phyloP scores from a whole-genome alignment of 2,113 vertebrate genomes.

The Gallinago paraguaiae region DNA sequence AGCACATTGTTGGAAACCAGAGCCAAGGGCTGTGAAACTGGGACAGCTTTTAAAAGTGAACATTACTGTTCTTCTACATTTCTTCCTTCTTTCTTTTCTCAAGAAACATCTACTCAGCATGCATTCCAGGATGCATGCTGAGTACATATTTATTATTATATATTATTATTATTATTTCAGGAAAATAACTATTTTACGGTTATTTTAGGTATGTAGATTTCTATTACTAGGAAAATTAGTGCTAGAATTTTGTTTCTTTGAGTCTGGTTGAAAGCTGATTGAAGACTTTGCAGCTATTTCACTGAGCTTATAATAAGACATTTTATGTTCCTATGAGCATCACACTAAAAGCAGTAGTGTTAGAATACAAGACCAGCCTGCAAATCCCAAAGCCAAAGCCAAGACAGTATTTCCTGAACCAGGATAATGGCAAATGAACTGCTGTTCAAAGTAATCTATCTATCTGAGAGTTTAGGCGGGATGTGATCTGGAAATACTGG shows the following conservation, averaged over 20 bases:
- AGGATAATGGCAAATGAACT: background rate
- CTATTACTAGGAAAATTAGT: constrained; percentile 4
- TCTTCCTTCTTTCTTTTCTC: background rate
- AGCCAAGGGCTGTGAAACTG: constrained; percentile 9
- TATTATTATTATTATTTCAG: background rate
- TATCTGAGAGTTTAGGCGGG: background rate
- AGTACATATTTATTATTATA: background rate
- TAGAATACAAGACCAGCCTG: background rate
- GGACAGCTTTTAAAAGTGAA: background rate
- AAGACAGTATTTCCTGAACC: background rate
- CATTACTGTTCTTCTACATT: background rate
- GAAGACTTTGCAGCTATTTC: background rate
- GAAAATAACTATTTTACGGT: background rate
- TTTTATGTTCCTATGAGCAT: background rate
- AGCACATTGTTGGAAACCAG: background rate
- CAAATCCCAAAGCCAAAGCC: constrained; percentile 23
- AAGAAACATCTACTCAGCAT: background rate
- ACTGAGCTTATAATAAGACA: background rate
- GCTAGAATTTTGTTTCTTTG: background rate
- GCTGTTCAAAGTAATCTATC: constrained; percentile 8
- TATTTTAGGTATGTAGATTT: background rate
- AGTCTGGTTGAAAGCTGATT: background rate
- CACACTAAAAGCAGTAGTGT: background rate
- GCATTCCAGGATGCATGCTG: background rate
- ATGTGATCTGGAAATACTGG: background rate